Evolutionary conservation across 2,888 invertebrate genomes (phyloP), one percentile per base, ranked within the genome.

Genomic region (Oxytorus armatus): DNA sequence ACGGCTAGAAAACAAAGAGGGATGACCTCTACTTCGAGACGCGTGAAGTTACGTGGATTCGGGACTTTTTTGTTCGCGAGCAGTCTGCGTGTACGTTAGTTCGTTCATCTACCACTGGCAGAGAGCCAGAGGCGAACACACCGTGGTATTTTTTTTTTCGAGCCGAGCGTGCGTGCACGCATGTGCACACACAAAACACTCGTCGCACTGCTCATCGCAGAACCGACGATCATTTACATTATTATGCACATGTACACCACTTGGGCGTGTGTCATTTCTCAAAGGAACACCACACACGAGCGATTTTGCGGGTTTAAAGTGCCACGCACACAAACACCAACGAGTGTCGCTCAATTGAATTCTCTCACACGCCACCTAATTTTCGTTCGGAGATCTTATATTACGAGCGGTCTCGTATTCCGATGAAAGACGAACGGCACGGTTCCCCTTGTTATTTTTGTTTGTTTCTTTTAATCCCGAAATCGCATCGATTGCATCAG

Each of bases 321-420:
- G 23, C 25, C 63, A 33, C 47, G 16, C 47, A 36, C 18, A 33
- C 18, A 18, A 16, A 8, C 11, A 11, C n/a, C 39, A 69, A 39
- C 25, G 5, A n/a, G n/a, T n/a, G n/a, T n/a, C n/a, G 29, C 51
- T 51, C 53, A 53, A 73, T 73, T 63, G 73, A 73, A 73, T 63
- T 42, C 42, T 21, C 33, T 33, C 33, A 4, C 33, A 14, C 11
- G 36, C 47, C n/a, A 36, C 55, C 74, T 33, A 16, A 61, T 69
- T 76, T 69, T 76, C 14, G 42, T 69, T 76, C 14, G 42, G 8
- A 44, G 0, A 44, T 76, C 59, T 68, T 42, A 5, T 10, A 8
- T 65, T 59, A 5, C 59, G 10, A 16, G 39, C 7, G 21, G 51
- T 3, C 23, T 18, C 36, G 3, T 51, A 29, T 44, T 25, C 29